Evolutionary conservation across 1,140 invertebrate species (phyloP).

Genomic region (Brachionus paranguensis): DNA sequence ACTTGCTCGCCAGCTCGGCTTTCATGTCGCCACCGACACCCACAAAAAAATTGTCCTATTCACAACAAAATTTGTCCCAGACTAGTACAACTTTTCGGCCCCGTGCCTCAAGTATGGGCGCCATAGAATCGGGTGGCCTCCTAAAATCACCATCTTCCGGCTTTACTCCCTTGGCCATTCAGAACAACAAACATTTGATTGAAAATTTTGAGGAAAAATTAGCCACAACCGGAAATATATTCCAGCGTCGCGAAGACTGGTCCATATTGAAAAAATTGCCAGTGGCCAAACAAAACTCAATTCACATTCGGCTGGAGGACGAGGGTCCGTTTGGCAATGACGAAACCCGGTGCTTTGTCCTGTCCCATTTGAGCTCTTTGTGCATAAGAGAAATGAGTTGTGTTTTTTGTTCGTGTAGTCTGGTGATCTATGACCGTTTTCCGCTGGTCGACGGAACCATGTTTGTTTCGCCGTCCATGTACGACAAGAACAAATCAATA

Average conservation of each 20-base stretch:
- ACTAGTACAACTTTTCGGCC: background rate
- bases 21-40: background rate
- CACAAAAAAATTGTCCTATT: background rate
- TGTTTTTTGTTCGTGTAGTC: conserved; percentile 73
- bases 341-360: conserved; percentile 84
- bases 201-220: conserved; percentile 36
- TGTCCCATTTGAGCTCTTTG: conserved; percentile 77
- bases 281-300: conserved; percentile 89
- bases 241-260: conserved; percentile 81
- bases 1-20: background rate
- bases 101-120: background rate
- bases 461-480: conserved; percentile 73
- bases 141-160: background rate
- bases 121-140: background rate
- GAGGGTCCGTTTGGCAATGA: conserved; percentile 94
- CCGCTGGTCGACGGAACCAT: conserved; percentile 93
- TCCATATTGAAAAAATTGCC: conserved; percentile 88
- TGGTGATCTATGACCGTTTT: conserved; percentile 89
- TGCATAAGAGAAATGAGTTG: conserved; percentile 73
- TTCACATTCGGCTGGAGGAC: conserved; percentile 75
- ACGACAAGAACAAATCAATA: conserved; percentile 38
- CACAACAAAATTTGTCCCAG: background rate
- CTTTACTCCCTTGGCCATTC: background rate
- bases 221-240: conserved; percentile 59
- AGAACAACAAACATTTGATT: conserved; percentile 13